Base-by-base conservation (phyloP, 2,797 vertebrate species). In the Neosilurus hyrtlii region DNA sequence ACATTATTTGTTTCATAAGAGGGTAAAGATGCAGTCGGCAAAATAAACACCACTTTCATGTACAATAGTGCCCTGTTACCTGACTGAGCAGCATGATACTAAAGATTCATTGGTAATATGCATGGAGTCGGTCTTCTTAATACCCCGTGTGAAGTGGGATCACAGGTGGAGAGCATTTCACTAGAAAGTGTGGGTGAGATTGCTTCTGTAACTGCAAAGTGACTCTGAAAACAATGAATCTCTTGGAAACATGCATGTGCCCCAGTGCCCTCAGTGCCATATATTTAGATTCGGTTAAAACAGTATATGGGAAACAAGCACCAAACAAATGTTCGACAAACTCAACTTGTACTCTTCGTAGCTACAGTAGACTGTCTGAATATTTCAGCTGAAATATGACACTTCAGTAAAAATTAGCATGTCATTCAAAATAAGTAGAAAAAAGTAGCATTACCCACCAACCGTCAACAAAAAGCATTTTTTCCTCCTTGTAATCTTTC, bases 401-500 rank as follows among this genome's bases (percentile, higher is more conserved):
- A 93, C 90, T 92, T 91, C 92, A 92, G 90, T 95, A 95, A 93
- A 95, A 93, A 96, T 95, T 96, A 96, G 96, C 96, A 95, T 92
- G 93, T 93, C 95, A 94, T 96, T 96, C 95, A 95, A 95, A 96
- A 91, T 91, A 94, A 93, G 92, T 94, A 94, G 93, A 95, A 97
- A 97, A 97, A 98, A 96, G 96, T 96, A 97, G 96, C 95, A 82
- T 94, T 92, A 95, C 95, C 96, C 94, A 94, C 92, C 94, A 93
- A 95, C 94, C 94, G 93, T 96, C 91, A 93, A 90, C 91, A 93
- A 90, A 93, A 93, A 93, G 91, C 90, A 92, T 91, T 92, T 91
- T 22, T 90, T 91, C 92, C 92, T 93, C 92, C 84, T 93, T 93
- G 93, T 92, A 95, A 95, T 94, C 95, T 94, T 95, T 92, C 93